Base-by-base conservation (phyloP, 2,797 vertebrate species). In the Diplodus puntazzo region DNA sequence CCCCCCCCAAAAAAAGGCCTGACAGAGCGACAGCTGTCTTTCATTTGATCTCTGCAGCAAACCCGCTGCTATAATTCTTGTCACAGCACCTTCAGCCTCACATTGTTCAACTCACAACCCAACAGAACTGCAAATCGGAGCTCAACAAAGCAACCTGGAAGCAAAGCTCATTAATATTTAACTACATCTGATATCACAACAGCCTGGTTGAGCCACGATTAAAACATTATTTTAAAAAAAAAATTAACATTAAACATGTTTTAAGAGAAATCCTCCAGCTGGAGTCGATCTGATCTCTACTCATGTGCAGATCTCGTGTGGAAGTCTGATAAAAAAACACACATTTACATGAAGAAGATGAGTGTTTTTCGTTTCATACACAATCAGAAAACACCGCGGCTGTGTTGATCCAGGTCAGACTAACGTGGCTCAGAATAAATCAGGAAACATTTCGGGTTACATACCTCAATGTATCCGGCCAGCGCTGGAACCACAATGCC, bases 381-480 rank as follows among this genome's bases (percentile, higher is more conserved):
- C 42, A 65, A 64, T 0, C 27, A 27, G 27, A 27, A 27, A 27
- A 27, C 27, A 27, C 27, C 27, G 3, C 23, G 17, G 23, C 4
- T 14, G 69, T 62, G 52, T n/a, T 4, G 66, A 48, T 67, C 61
- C 55, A 8, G 25, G 11, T 82, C 21, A 39, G n/a, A 25, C 10
- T 0, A 50, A 52, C 27, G 11, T n/a, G n/a, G 55, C 18, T 1
- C 71, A 11, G 14, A 72, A 61, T 58, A 30, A 73, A 84, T 39
- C 46, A 16, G 43, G 14, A 52, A 45, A 42, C 30, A 58, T 34
- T 64, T 78, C 60, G 50, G 69, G 48, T 30, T 53, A 79, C 92
- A 25, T 92, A 98, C 98, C 97, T 99, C 98, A 55, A 98, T 96
- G 54, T 98, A 98, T 5, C 96, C 96, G 49, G 96, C 95, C 77